Conservation (phyloP, 2,888 invertebrate species). For the Malthinus seriepunctatus region DNA sequence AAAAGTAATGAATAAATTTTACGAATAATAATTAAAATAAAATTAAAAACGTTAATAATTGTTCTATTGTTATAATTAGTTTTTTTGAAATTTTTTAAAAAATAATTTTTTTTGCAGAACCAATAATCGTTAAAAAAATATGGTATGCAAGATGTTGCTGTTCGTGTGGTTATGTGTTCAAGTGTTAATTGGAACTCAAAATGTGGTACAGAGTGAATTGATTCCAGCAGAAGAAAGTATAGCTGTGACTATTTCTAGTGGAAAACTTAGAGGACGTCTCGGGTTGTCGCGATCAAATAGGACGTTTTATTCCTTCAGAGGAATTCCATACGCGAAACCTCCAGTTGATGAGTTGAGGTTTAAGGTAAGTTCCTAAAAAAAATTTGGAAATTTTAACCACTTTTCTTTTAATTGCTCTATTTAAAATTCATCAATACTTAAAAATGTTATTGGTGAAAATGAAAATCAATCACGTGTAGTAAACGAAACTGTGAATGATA, state of each 20-base stretch:
- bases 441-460: too few species aligned
- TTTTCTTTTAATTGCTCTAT: too few species aligned
- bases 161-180: not conserved
- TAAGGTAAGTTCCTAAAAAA: slow-evolving; percentile 9
- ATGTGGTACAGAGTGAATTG: not conserved
- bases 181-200: not conserved
- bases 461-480: too few species aligned
- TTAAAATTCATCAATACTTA: too few species aligned
- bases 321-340: slow-evolving; percentile 22
- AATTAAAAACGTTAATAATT: too few species aligned
- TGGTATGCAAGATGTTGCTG: not conserved
- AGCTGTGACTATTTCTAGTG: slow-evolving; percentile 4
- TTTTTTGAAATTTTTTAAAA: too few species aligned
- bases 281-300: not conserved
- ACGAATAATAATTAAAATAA: too few species aligned
- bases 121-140: not conserved
- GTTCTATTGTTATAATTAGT: too few species aligned
- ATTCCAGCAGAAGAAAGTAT: not conserved
- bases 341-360: slow-evolving; percentile 20
- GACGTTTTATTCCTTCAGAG: slow-evolving; percentile 15
- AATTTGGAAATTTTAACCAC: too few species aligned
- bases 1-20: too few species aligned
- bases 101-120: not conserved
- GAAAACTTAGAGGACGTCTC: slow-evolving; percentile 11
- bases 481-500: too few species aligned